Conservation (phyloP, 2,113 vertebrate species). For the Petroica traversi region DNA sequence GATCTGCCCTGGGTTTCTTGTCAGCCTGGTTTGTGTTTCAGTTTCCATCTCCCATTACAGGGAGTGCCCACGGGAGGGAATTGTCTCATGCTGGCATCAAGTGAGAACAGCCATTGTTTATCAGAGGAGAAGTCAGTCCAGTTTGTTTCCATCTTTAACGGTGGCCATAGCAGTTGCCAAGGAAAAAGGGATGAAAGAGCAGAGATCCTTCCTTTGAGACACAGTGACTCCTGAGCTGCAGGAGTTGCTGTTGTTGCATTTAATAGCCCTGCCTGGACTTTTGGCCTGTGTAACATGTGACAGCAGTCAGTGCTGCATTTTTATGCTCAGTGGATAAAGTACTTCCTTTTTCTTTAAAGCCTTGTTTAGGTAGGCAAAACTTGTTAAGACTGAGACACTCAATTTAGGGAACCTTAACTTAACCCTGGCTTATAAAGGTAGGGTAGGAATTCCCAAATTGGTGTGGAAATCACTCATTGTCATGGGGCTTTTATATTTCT, state of each 20-base stretch:
- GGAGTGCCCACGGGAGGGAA: neutral
- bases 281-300: neutral
- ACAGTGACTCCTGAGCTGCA: neutral
- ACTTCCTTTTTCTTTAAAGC: neutral
- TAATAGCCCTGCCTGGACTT: neutral
- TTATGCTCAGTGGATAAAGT: neutral
- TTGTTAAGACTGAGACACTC: neutral
- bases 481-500: neutral
- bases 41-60: neutral
- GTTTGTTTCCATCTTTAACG: neutral
- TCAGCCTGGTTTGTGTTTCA: neutral
- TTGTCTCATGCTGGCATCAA: neutral
- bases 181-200: neutral
- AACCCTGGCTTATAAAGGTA: neutral
- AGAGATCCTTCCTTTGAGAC: neutral
- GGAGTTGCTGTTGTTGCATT: neutral
- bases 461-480: neutral
- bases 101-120: neutral
- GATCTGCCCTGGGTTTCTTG: neutral
- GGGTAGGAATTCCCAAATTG: neutral
- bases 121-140: neutral
- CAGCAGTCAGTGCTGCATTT: neutral
- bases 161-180: neutral
- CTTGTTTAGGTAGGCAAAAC: neutral
- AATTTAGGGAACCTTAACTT: neutral